A percentile compares a stretch with the other conserved stretches of the same genome.
phyloP scores from a whole-genome alignment of 2,888 invertebrate species.

The Nesidiocoris tenuis region DNA sequence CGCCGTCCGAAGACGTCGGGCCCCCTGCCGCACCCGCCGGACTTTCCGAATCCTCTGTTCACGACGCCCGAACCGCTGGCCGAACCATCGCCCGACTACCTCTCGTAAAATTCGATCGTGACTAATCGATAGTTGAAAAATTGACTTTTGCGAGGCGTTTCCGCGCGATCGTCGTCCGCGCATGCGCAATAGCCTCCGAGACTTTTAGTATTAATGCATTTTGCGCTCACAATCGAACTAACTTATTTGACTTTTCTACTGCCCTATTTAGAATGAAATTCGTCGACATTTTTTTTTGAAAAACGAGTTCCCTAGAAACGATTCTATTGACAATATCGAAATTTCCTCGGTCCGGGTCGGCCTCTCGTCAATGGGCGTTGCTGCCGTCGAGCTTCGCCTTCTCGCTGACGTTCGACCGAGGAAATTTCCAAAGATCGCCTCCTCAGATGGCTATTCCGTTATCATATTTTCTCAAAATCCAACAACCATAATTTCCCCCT shows the following conservation, averaged over 20 bases:
- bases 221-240: not conserved
- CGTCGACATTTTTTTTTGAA: not conserved
- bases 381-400: conserved; percentile 21
- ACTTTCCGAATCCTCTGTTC: conserved; percentile 92
- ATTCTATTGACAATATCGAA: conserved; percentile 8
- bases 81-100: conserved; percentile 80
- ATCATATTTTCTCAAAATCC: no score
- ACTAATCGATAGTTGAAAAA: no score
- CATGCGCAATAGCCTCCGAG: no score
- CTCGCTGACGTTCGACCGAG: not conserved
- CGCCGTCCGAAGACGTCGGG: conserved; percentile 83
- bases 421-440: conserved; percentile 46
- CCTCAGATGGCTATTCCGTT: conserved; percentile 46
- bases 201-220: not conserved
- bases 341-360: conserved; percentile 32
- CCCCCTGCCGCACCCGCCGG: conserved; percentile 90
- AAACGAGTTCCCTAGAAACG: not conserved
- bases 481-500: not conserved
- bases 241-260: not conserved
- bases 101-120: conserved; percentile 51
- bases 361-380: not conserved
- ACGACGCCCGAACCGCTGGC: conserved; percentile 77
- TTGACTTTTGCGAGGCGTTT: no score
- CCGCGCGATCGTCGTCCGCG: not conserved
- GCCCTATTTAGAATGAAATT: not conserved